A percentile compares a stretch with the other conserved stretches of the same genome.
These are phyloP conservation scores for Seira ritae DNA, from an alignment of 2,888 invertebrate genomes.

Conservation along the genomic window DNA sequence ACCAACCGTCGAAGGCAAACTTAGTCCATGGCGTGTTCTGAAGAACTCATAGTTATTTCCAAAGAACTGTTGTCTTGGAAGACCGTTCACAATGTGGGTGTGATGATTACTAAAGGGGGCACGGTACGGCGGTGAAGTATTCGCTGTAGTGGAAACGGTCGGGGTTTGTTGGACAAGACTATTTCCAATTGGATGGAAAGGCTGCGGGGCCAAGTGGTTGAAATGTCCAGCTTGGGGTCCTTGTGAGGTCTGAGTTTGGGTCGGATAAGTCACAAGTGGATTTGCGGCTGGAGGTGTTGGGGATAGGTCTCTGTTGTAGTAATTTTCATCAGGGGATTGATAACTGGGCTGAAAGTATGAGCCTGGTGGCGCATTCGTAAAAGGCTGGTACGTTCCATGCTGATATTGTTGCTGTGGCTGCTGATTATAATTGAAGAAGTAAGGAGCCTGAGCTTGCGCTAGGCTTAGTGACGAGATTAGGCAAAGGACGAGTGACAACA, in stretches of 20 bases:
- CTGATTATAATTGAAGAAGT: constrained; percentile 54
- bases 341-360: constrained; percentile 37
- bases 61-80: constrained; percentile 51
- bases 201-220: constrained; percentile 21
- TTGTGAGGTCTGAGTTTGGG: constrained; percentile 27
- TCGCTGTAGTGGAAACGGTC: constrained; percentile 25
- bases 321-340: constrained; percentile 38
- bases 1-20: constrained; percentile 26
- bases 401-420: constrained; percentile 41
- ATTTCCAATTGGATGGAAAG: constrained; percentile 45
- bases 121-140: constrained; percentile 34
- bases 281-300: constrained; percentile 21
- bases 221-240: not conserved
- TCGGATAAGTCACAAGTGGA: constrained; percentile 41
- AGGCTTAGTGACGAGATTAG: not conserved
- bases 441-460: constrained; percentile 43
- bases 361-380: constrained; percentile 39
- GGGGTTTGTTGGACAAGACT: constrained; percentile 43
- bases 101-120: constrained; percentile 39
- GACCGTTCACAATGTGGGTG: constrained; percentile 53
- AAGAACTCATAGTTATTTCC: constrained; percentile 58
- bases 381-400: constrained; percentile 33
- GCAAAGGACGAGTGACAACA: constrained; percentile 23
- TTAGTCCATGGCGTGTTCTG: constrained; percentile 44
- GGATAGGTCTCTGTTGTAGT: constrained; percentile 25